Evolutionary conservation across 1,140 invertebrate genomes (phyloP).

Genomic region (Sitophilus oryzae): DNA sequence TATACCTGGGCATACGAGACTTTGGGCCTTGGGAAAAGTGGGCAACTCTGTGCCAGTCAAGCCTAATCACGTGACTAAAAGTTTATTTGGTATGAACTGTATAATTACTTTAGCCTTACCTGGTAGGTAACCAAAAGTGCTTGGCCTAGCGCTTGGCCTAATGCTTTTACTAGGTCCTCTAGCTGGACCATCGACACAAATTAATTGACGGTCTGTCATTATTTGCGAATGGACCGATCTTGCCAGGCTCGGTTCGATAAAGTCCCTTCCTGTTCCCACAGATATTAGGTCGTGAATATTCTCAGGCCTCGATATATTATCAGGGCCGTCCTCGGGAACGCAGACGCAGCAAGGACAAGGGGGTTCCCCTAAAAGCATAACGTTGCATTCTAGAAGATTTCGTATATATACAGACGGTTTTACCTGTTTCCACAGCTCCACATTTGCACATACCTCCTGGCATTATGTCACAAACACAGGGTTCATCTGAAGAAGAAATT

Average conservation of each 20-base stretch:
- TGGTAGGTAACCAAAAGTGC: no score
- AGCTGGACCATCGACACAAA: no score
- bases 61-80: no score
- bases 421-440: conserved; percentile 6
- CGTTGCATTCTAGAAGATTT: neutral
- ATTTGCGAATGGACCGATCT: neutral
- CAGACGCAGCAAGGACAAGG: conserved; percentile 13
- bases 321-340: neutral
- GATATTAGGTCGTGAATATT: neutral
- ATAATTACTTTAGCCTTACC: no score
- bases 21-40: no score
- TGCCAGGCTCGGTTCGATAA: neutral
- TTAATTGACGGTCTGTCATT: no score
- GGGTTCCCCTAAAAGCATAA: conserved; percentile 1
- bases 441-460: conserved; percentile 7
- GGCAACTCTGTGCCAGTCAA: no score
- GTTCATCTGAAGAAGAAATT: conserved; percentile 7
- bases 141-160: no score
- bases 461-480: conserved; percentile 9
- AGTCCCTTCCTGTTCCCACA: neutral
- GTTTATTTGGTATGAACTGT: no score
- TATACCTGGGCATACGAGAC: no score
- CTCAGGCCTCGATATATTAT: neutral
- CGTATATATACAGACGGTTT: neutral
- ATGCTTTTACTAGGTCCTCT: no score